phyloP scores from a whole-genome alignment of 2,888 invertebrate genomes.

The Plebejus melissa region DNA sequence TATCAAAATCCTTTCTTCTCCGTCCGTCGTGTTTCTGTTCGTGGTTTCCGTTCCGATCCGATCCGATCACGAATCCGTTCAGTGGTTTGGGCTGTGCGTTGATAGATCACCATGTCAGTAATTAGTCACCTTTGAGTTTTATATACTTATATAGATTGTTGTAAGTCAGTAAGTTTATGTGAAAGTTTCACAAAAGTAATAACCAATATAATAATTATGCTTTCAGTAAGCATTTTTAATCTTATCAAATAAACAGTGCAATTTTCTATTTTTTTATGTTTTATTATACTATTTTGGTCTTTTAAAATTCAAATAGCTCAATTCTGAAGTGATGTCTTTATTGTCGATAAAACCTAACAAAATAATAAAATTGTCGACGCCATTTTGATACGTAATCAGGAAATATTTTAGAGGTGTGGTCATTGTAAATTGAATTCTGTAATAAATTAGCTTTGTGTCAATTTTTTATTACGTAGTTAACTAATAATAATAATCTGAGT shows the following conservation, averaged over 20 bases:
- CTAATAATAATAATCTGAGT: slow-evolving; percentile 26
- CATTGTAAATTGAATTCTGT: slow-evolving; percentile 33
- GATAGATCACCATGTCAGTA: no score
- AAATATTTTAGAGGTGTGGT: slow-evolving; percentile 34
- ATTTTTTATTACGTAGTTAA: slow-evolving; percentile 26
- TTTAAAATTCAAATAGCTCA: background rate
- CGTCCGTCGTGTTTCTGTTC: no score
- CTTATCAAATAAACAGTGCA: no score
- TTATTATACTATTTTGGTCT: background rate
- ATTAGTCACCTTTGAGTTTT: no score
- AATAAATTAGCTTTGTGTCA: slow-evolving; percentile 28
- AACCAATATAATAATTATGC: no score
- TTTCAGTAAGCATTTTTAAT: no score
- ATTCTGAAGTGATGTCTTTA: background rate
- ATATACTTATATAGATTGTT: background rate
- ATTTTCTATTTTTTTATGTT: background rate
- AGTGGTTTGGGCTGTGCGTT: no score
- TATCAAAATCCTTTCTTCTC: no score
- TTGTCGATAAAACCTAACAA: background rate
- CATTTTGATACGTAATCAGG: slow-evolving; percentile 32
- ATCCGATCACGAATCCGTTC: no score
- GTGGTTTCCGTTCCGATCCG: no score
- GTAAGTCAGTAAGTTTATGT: background rate
- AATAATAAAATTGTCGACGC: slow-evolving; percentile 28
- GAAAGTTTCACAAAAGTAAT: no score